Conservation (phyloP, 2,113 vertebrate genomes). For the Cariama cristata region DNA sequence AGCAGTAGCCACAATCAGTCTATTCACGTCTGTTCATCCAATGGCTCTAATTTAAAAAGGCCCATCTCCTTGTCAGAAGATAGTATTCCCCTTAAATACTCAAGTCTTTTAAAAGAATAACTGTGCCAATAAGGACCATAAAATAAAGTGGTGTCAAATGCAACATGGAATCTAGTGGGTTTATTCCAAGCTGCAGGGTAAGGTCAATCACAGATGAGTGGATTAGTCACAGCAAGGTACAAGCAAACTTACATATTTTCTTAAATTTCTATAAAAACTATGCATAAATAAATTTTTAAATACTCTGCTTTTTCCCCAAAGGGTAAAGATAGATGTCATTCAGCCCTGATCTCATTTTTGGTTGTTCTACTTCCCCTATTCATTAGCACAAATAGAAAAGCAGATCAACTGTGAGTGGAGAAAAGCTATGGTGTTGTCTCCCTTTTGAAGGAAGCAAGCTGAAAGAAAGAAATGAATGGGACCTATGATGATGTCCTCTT, state of each 20-base stretch:
- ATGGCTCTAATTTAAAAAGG: neutral
- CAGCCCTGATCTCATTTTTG: neutral
- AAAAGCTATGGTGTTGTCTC: neutral
- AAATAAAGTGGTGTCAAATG: neutral
- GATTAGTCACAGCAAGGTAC: neutral
- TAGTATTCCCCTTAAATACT: neutral
- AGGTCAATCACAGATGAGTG: neutral
- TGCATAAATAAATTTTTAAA: neutral
- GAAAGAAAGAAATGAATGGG: neutral
- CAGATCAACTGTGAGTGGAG: neutral
- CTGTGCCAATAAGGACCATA: neutral
- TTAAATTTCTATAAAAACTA: neutral
- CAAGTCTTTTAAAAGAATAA: neutral
- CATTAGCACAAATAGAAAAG: neutral
- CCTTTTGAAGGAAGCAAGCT: neutral
- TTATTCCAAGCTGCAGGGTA: neutral
- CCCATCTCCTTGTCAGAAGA: neutral
- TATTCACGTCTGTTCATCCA: neutral
- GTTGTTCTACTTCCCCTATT: neutral
- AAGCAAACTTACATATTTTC: neutral
- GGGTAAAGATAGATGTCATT: neutral
- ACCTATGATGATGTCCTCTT: neutral
- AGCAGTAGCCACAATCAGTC: neutral
- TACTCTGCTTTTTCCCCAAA: fast-evolving
- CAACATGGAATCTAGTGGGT: neutral